A percentile compares a stretch with the other conserved stretches of the same genome.
These are phyloP conservation scores for Oreochromis aureus DNA, from an alignment of 2,113 vertebrate species.

Conservation along the genomic window DNA sequence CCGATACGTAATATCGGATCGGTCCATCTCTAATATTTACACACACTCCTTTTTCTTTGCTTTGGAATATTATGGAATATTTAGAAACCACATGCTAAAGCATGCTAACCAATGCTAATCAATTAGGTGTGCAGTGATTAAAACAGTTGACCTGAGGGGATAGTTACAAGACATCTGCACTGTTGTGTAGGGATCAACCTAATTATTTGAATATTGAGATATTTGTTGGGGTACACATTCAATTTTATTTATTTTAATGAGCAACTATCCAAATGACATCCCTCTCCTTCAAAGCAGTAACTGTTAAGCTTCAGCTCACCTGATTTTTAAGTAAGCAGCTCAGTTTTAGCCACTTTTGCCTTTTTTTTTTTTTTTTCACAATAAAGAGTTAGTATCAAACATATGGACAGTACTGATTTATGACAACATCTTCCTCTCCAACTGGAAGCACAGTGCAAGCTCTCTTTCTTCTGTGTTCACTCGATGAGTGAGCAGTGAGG, in stretches of 20 bases:
- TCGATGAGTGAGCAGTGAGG: not conserved
- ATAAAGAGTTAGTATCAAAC: not conserved
- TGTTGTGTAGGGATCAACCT: not conserved
- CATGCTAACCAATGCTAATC: not conserved
- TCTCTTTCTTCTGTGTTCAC: not conserved
- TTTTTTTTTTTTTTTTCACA: not conserved
- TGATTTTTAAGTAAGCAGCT: not conserved
- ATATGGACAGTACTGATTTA: not conserved
- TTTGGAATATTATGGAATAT: not conserved
- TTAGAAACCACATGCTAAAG: not conserved
- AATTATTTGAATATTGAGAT: not conserved
- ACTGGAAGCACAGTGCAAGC: not conserved
- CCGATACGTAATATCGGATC: no score
- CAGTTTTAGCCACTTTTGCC: not conserved
- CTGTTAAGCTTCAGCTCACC: not conserved
- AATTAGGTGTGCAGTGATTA: not conserved
- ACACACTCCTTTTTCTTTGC: no score
- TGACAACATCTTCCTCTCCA: not conserved
- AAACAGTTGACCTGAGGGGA: not conserved
- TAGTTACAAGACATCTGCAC: not conserved
- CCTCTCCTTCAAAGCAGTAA: not conserved
- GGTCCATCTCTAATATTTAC: no score
- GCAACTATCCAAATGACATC: not conserved
- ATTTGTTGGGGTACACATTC: not conserved
- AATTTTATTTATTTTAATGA: not conserved